Evolutionary conservation across 2,888 invertebrate species (phyloP).

Genomic region (Griposia aprilina): DNA sequence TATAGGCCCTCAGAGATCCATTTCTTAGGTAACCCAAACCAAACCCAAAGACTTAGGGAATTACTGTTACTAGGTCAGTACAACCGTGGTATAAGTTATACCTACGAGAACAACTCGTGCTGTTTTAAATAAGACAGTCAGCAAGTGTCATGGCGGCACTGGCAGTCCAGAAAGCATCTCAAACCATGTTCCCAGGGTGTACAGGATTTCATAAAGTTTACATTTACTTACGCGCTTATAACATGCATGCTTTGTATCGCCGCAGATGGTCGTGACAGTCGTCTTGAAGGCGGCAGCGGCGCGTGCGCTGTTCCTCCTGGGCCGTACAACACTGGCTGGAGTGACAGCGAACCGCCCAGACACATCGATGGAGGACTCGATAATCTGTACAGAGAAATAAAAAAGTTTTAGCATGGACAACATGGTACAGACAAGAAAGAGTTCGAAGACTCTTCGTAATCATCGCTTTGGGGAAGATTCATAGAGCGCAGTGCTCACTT

Average conservation of each 20-base stretch:
- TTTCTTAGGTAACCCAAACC: too few species aligned
- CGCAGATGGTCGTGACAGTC: slow-evolving; percentile 90
- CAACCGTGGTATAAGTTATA: too few species aligned
- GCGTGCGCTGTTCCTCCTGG: slow-evolving; percentile 78
- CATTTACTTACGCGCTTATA: slow-evolving; percentile 92
- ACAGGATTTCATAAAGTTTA: too few species aligned
- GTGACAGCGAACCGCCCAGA: slow-evolving; percentile 85
- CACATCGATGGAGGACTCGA: slow-evolving; percentile 90
- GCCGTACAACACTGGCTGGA: slow-evolving; percentile 90
- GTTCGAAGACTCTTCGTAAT: background rate
- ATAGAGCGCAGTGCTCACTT: too few species aligned
- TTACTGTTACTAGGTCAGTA: too few species aligned
- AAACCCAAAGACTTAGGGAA: too few species aligned
- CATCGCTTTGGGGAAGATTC: background rate
- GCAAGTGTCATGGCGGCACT: too few species aligned
- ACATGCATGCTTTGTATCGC: slow-evolving; percentile 91
- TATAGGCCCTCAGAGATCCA: too few species aligned
- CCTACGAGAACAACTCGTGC: too few species aligned
- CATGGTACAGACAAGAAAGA: background rate
- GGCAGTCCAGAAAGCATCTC: too few species aligned
- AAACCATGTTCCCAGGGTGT: too few species aligned
- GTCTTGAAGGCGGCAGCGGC: slow-evolving; percentile 90
- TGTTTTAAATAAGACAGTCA: background rate
- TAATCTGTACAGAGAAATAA: slow-evolving; percentile 74
- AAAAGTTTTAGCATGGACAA: background rate